phyloP scores from a whole-genome alignment of 37 sponge, comb jelly and placozoan genomes.

The Halisarca cf. caerulea region DNA sequence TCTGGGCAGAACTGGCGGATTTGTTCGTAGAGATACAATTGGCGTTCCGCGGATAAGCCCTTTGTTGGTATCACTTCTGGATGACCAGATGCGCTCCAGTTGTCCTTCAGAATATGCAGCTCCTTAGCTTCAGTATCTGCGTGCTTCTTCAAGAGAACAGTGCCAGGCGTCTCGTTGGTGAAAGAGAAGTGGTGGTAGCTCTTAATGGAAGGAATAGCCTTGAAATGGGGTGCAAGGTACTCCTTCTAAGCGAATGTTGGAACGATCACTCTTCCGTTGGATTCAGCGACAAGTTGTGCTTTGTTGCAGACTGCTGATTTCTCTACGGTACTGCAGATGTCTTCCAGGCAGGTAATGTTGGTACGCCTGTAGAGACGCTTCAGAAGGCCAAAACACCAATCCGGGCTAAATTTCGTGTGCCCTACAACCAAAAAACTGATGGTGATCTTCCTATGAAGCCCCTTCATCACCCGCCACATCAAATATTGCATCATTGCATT shows the following conservation, averaged over 20 bases:
- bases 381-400: constrained; percentile 1
- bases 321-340: neutral
- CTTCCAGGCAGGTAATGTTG: neutral
- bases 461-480: neutral
- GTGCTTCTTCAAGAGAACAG: neutral
- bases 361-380: neutral
- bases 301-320: neutral
- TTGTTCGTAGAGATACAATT: neutral
- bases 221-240: neutral
- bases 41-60: neutral
- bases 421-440: neutral
- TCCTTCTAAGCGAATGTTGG: neutral
- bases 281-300: neutral
- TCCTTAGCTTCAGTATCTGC: neutral
- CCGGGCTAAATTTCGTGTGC: constrained; percentile 4
- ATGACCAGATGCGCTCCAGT: neutral
- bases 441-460: neutral
- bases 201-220: neutral
- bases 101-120: neutral
- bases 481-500: constrained; percentile 10
- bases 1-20: neutral
- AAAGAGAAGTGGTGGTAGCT: neutral
- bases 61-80: neutral
- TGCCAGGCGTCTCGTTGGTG: neutral
- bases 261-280: neutral